Conservation (phyloP, 1,140 invertebrate genomes). For the Drosophila obscura region DNA sequence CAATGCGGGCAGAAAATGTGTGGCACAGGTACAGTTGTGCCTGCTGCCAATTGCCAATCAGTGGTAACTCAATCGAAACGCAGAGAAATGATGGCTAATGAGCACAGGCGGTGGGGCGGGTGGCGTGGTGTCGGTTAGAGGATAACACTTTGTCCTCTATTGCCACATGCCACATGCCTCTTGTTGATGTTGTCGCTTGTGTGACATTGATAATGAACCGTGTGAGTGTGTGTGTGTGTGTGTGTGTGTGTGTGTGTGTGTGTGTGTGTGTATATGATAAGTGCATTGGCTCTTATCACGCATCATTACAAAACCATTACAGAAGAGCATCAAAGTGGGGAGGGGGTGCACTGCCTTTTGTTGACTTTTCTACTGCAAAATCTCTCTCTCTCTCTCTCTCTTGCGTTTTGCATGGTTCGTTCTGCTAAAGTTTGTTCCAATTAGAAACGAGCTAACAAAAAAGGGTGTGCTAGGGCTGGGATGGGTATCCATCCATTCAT, state of each 20-base stretch:
- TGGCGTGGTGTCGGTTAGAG: too few relatives aligned
- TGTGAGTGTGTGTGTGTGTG: conserved; percentile 7
- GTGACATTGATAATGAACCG: conserved; percentile 33
- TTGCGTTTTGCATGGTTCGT: neutral
- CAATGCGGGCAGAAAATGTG: too few relatives aligned
- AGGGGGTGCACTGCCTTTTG: neutral
- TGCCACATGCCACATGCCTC: neutral
- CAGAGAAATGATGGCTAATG: too few relatives aligned
- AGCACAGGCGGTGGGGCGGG: too few relatives aligned
- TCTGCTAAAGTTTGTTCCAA: conserved; percentile 35
- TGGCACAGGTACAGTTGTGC: too few relatives aligned
- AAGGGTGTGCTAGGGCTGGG: neutral
- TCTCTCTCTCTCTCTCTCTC: too few relatives aligned
- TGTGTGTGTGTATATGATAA: neutral
- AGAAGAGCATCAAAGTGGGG: conserved; percentile 18
- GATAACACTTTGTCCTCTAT: too few relatives aligned
- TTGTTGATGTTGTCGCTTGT: conserved; percentile 16
- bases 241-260: neutral
- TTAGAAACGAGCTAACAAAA: conserved; percentile 4
- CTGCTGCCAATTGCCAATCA: too few relatives aligned
- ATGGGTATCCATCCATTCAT: conserved; percentile 5
- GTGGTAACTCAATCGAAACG: too few relatives aligned
- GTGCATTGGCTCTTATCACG: conserved; percentile 23
- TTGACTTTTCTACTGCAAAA: too few relatives aligned
- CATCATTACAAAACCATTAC: conserved; percentile 51